These are phyloP conservation scores for Sturnus vulgaris DNA, from an alignment of 2,113 vertebrate genomes.

Conservation along the genomic window DNA sequence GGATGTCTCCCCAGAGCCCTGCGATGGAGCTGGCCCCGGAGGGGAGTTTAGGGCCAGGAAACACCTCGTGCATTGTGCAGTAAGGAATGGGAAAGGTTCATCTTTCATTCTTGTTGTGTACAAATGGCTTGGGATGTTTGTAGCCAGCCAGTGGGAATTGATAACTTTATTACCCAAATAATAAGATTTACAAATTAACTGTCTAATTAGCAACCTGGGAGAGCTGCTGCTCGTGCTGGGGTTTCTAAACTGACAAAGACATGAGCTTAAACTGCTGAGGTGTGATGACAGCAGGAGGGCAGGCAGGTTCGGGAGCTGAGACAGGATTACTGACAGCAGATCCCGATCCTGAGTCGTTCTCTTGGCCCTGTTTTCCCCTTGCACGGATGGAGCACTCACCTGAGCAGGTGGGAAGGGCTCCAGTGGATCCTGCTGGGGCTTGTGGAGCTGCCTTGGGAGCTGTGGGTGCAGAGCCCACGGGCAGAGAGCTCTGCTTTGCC, in stretches of 20 bases:
- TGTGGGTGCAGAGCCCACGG: fast-evolving
- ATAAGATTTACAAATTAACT: slow-evolving; percentile 47
- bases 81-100: background rate
- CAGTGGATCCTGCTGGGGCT: background rate
- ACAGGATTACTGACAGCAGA: fast-evolving
- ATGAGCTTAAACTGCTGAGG: background rate
- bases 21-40: background rate
- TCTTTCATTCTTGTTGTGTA: background rate
- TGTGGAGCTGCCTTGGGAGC: background rate
- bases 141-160: background rate
- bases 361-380: fast-evolving
- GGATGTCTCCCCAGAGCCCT: background rate
- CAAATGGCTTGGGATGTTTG: background rate
- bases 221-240: background rate
- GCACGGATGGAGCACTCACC: background rate
- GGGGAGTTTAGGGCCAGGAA: background rate
- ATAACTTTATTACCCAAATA: slow-evolving; percentile 40
- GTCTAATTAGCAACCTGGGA: slow-evolving; percentile 26
- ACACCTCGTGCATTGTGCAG: background rate
- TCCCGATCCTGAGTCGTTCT: background rate
- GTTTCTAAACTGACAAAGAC: background rate
- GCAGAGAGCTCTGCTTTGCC: background rate
- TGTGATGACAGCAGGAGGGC: background rate
- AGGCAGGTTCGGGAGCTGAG: fast-evolving
- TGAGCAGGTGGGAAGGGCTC: fast-evolving